Evolutionary conservation across 2,888 invertebrate genomes (phyloP), one percentile per base, ranked within the genome.

Genomic region (Aleiodes testaceus): DNA sequence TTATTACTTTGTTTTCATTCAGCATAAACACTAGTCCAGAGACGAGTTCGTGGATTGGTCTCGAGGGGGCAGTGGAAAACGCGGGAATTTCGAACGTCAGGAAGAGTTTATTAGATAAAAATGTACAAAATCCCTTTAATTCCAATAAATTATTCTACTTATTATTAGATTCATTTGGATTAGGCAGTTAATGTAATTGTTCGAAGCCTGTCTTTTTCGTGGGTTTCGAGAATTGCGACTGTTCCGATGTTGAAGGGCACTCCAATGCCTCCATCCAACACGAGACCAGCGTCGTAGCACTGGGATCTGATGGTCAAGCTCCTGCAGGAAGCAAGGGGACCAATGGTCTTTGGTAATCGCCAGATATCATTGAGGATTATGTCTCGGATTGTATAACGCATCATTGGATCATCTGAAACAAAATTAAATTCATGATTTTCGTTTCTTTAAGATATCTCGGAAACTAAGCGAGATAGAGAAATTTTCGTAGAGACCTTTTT

Each of bases 241-340:
- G 97, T 94, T 1, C 99, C 99, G 84, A 97, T 96, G 88, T 98
- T 98, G 88, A 99, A 99, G 0, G 93, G 92, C 84, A 96, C 96
- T 0, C 96, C 95, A 14, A 97, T 93, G 75, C 97, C 96, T 26
- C 99, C 99, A 87, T 99, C 99, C 20, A 99, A 92, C 0, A 99
- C 98, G 16, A 99, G 89, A 84, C 94, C 91, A 12, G 95, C 97
- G 87, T 97, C 96, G 81, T 93, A 93, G 88, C 99, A 99, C 73
- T 95, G 93, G 1, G 98, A 98, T 82, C 92, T 92, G 26, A 98
- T 92, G 64, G 92, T 92, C 66, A 98, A 91, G 63, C 91, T 92
- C 30, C 89, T 89, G 0, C 95, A 95, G 82, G 93, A 94, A 74
- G 94, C 95, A 61, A 96, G 90, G 0, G 94, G 92, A 47, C 92